A percentile compares a stretch with the other conserved stretches of the same genome.
These are phyloP conservation scores for Cylloceria caligata DNA, from an alignment of 2,888 invertebrate species.

Conservation along the genomic window DNA sequence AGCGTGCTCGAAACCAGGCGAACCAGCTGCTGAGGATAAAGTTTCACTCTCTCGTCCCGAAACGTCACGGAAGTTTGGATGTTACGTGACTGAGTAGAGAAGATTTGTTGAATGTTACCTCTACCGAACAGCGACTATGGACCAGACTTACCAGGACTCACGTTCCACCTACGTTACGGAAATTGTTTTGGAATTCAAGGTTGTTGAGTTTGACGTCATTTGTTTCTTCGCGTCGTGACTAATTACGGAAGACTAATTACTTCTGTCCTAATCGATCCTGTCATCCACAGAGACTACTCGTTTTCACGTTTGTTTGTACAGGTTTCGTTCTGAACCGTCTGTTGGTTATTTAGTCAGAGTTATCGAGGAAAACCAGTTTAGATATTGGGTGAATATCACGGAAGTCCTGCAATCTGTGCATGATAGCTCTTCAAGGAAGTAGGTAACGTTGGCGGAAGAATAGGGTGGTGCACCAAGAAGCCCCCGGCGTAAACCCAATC, in stretches of 20 bases:
- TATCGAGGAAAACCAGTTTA: constrained; percentile 1
- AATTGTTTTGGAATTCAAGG: constrained; percentile 30
- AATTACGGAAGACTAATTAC: not conserved
- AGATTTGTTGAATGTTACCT: constrained; percentile 34
- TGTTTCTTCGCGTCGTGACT: constrained; percentile 2
- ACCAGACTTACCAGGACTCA: constrained; percentile 6
- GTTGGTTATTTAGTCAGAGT: not conserved
- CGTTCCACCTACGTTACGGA: constrained; percentile 13
- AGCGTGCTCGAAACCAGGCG: constrained; percentile 39
- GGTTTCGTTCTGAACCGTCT: no score
- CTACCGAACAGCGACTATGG: constrained; percentile 16
- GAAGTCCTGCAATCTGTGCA: not conserved
- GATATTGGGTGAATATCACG: constrained; percentile 16
- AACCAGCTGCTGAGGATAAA: constrained; percentile 52
- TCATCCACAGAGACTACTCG: not conserved
- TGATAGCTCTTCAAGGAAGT: constrained; percentile 7
- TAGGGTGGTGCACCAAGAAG: not conserved
- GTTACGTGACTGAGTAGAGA: constrained; percentile 60
- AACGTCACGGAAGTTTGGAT: constrained; percentile 55
- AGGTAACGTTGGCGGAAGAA: not conserved
- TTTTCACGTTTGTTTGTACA: not conserved
- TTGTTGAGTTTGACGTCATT: not conserved
- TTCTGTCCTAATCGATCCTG: not conserved
- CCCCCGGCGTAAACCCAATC: constrained; percentile 7
- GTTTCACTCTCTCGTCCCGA: constrained; percentile 38